Percentiles rank a stretch among this genome's conserved stretches.
These are phyloP conservation scores for Nemopilema nomurai DNA, from an alignment of 30 jellyfish, hydroid and myxozoan genomes.

Conservation along the genomic window DNA sequence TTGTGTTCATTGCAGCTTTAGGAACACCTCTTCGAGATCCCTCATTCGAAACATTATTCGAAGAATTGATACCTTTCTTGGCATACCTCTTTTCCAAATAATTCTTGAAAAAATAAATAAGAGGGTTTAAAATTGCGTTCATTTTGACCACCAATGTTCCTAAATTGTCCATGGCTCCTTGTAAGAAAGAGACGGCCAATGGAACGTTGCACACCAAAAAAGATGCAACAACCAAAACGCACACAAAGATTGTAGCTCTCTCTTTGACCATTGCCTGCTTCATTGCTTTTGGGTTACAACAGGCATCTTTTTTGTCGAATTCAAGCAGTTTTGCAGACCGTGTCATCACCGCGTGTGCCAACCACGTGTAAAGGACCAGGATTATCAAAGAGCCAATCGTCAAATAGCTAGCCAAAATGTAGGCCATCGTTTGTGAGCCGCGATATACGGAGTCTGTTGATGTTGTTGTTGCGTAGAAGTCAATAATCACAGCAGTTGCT, in stretches of 20 bases:
- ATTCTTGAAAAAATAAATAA: constrained; percentile 39
- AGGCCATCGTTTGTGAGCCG: neutral
- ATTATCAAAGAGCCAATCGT: neutral
- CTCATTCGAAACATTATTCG: neutral
- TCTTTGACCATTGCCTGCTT: constrained; percentile 37
- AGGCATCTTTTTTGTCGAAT: constrained; percentile 4
- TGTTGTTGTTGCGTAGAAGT: neutral
- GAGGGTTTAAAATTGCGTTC: constrained; percentile 21
- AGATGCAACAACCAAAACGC: constrained; percentile 34
- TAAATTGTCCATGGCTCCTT: neutral
- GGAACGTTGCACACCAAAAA: constrained; percentile 28
- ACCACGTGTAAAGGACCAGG: constrained; percentile 20
- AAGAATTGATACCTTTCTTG: neutral
- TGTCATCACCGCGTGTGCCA: neutral
- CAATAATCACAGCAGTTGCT: neutral
- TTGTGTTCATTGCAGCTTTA: neutral
- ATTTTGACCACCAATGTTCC: constrained; percentile 1
- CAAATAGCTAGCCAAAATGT: neutral
- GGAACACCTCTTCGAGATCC: neutral
- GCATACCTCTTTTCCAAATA: constrained; percentile 29
- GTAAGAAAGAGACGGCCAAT: constrained; percentile 2
- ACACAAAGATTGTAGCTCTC: constrained; percentile 23
- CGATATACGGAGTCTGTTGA: neutral
- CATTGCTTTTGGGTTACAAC: constrained; percentile 1
- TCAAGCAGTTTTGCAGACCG: constrained; percentile 11